Evolutionary conservation across 2,797 vertebrate genomes (phyloP), one percentile per base, ranked within the genome.

Genomic region (Phataginus tricuspis): DNA sequence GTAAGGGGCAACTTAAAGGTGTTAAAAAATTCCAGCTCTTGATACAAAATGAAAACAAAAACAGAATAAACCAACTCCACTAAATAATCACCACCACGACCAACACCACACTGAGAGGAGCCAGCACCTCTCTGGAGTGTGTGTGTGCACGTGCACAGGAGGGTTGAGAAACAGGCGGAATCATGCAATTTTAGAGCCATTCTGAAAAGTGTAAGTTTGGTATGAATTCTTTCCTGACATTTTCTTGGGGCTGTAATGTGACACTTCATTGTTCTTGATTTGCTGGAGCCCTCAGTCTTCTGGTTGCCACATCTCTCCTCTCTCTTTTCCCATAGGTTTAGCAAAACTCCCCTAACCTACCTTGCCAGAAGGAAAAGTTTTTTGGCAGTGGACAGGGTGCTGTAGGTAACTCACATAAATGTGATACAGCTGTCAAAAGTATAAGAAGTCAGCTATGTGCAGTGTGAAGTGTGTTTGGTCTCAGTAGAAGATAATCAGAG

Each of bases 211-310:
- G 16, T 49, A 55, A 72, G 31, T 86, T 74, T 51, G 87, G 49
- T 88, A 74, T 69, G 18, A 61, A 13, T 89, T 88, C 45, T 93
- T 93, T 75, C 37, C 75, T 27, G 57, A 71, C n/a, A 27, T 87
- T 93, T 95, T 86, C 68, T 93, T 66, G 64, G 63, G 74, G 64
- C 66, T 96, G 86, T 83, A 83, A 82, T 42, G 34, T 66, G 86
- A 93, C 84, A 86, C 42, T 71, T 94, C 27, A 87, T 91, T 31
- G 2, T 88, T 85, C 77, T 95, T 89, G n/a, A 37, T 94, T 92
- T 88, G 71, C 13, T 39, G 45, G 29, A 45, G 15, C 4, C 29
- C 53, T 88, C 11, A 3, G 37, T 74, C 39, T 37, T 93, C 51
- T 94, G 45, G 69, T 71, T 91, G 79, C 63, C 57, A 68, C 4